Evolutionary conservation across 2,888 invertebrate species (phyloP), one percentile per base, ranked within the genome.

Genomic region (Quadriops clusia): DNA sequence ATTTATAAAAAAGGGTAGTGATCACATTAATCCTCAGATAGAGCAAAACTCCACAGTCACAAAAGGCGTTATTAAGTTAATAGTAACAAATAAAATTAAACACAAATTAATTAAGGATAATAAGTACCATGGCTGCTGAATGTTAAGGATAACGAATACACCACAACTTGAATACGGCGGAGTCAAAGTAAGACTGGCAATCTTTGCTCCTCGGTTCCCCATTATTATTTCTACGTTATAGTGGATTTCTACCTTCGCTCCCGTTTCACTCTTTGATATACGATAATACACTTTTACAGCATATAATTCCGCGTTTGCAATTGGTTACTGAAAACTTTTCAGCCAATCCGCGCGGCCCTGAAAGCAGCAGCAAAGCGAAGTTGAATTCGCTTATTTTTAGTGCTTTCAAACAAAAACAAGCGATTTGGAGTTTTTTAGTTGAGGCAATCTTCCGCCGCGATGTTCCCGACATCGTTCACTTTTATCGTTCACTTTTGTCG

Each of bases 211-310:
- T 28, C 24, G 35, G 28, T 28, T 33, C 30, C 32, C 34, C 40
- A 39, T 39, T 42, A 45, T 42, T 37, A 38, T 39, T 40, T 48
- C 43, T 34, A 36, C 31, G 47, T 55, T 57, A 56, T 56, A 57
- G 56, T 51, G 50, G 57, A 47, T 56, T 57, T 54, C 55, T 53
- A 52, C 41, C 40, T 39, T 42, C 39, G 43, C 33, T 34, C 38
- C 33, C 40, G 30, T 36, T 41, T 36, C 47, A 46, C 46, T 44
- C 44, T n/a, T n/a, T n/a, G 41, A 41, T 46, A 45, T 48, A 45
- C 43, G n/a, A n/a, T n/a, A 49, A 47, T 45, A 47, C 43, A 39
- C 41, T 47, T 48, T 44, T 45, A 40, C 46, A 39, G 44, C 41
- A 40, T 47, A 45, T 46, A 46, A 38, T 41, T 40, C 33, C 31